phyloP scores from a whole-genome alignment of 1,140 invertebrate species.

The Chironomus tepperi region DNA sequence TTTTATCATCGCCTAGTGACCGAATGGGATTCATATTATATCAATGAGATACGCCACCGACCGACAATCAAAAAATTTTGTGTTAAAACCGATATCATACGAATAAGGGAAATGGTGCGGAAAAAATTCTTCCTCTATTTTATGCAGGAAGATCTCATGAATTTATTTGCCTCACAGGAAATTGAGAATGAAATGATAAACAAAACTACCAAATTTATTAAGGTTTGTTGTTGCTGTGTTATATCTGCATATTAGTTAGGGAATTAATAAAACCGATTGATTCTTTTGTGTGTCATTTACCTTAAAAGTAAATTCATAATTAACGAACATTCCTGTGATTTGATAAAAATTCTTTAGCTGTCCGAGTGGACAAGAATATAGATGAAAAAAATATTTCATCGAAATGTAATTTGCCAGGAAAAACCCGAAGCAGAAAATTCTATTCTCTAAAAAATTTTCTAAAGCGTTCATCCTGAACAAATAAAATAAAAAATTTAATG shows the following conservation, averaged over 20 bases:
- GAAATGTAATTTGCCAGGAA: too few species aligned
- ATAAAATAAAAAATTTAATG: too few species aligned
- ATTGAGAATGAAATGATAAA: conserved; percentile 13
- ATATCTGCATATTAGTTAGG: not conserved
- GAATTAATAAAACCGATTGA: too few species aligned
- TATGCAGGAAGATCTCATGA: conserved; percentile 23
- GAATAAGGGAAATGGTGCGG: conserved; percentile 17
- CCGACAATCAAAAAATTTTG: not conserved
- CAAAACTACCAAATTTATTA: conserved; percentile 12
- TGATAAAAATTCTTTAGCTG: too few species aligned
- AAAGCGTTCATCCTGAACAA: not conserved
- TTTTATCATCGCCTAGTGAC: conserved; percentile 22
- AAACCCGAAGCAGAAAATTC: too few species aligned
- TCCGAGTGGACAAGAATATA: too few species aligned
- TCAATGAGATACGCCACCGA: conserved; percentile 22
- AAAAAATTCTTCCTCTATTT: conserved; percentile 21
- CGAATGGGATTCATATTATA: conserved; percentile 24
- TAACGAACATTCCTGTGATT: too few species aligned
- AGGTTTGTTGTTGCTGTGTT: not conserved
- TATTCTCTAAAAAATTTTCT: not conserved
- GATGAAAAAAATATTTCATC: too few species aligned
- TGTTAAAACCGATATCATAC: conserved; percentile 20
- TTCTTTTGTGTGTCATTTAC: too few species aligned
- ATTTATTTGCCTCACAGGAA: conserved; percentile 7
- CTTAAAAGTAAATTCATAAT: too few species aligned